Percentiles rank a stretch among this genome's conserved stretches.
These are phyloP conservation scores for Pithys albifrons DNA, from an alignment of 2,113 vertebrate genomes.

Conservation along the genomic window DNA sequence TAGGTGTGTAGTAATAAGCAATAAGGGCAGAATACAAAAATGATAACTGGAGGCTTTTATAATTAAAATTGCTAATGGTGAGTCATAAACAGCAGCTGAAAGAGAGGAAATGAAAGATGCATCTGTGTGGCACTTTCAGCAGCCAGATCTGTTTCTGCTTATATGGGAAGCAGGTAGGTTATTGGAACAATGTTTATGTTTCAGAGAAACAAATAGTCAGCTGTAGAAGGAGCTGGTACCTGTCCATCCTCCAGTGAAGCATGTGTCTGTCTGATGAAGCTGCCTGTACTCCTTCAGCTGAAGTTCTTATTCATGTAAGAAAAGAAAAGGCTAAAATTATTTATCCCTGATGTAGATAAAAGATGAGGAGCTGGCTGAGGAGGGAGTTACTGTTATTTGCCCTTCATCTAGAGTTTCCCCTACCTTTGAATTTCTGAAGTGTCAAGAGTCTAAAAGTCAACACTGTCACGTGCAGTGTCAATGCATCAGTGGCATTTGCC, in stretches of 20 bases:
- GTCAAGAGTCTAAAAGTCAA: not conserved
- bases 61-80: not conserved
- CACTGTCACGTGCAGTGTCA: not conserved
- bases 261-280: not conserved
- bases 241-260: not conserved
- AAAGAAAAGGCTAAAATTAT: not conserved
- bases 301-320: not conserved
- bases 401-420: not conserved
- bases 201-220: not conserved
- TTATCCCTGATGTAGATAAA: not conserved
- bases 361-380: not conserved
- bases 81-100: slow-evolving; percentile 31
- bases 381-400: not conserved
- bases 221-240: not conserved
- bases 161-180: not conserved
- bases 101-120: not conserved
- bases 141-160: not conserved
- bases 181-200: not conserved
- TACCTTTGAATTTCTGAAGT: not conserved
- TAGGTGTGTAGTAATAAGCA: slow-evolving; percentile 2
- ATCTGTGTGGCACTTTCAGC: not conserved
- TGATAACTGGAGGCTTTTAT: not conserved
- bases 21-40: not conserved
- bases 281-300: not conserved
- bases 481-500: not conserved